Percentiles rank a stretch among this genome's conserved stretches.
Conservation (phyloP, 2,888 invertebrate genomes). For the Euplexia lucipara region DNA sequence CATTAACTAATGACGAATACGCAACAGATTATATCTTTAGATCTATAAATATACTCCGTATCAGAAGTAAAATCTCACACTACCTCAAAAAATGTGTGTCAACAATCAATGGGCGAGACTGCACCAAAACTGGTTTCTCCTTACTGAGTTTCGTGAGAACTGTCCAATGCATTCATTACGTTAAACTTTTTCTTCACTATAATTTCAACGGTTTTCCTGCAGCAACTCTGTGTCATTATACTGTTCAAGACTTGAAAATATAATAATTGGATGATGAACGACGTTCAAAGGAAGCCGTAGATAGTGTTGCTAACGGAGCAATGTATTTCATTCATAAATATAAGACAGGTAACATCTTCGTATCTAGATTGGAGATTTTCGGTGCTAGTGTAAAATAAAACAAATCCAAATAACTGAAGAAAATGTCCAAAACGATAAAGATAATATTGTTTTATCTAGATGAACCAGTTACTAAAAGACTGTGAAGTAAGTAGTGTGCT, state of each 20-base stretch:
- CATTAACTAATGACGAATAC: neutral
- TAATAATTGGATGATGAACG: constrained; percentile 50
- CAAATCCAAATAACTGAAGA: constrained; percentile 3
- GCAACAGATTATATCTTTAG: constrained; percentile 18
- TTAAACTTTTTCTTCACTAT: constrained; percentile 50
- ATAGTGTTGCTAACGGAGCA: constrained; percentile 6
- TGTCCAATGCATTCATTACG: constrained; percentile 48
- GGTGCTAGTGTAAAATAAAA: neutral
- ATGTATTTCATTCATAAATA: constrained; percentile 23
- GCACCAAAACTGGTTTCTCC: constrained; percentile 73
- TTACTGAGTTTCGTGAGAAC: constrained; percentile 64
- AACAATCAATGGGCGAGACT: constrained; percentile 70
- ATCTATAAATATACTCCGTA: constrained; percentile 40
- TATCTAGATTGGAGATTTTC: neutral
- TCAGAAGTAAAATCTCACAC: constrained; percentile 51
- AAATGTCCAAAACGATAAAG: constrained; percentile 22
- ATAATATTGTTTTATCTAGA: constrained; percentile 39
- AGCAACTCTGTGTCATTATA: constrained; percentile 33
- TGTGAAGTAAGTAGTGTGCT: too few relatives aligned
- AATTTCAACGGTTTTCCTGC: constrained; percentile 58
- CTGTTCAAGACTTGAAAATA: constrained; percentile 41
- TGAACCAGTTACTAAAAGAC: constrained; percentile 34
- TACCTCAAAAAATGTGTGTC: constrained; percentile 68
- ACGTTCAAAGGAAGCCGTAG: constrained; percentile 45
- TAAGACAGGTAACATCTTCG: neutral